Evolutionary conservation across 2,888 invertebrate species (phyloP).

Genomic region (Dione vanillae): DNA sequence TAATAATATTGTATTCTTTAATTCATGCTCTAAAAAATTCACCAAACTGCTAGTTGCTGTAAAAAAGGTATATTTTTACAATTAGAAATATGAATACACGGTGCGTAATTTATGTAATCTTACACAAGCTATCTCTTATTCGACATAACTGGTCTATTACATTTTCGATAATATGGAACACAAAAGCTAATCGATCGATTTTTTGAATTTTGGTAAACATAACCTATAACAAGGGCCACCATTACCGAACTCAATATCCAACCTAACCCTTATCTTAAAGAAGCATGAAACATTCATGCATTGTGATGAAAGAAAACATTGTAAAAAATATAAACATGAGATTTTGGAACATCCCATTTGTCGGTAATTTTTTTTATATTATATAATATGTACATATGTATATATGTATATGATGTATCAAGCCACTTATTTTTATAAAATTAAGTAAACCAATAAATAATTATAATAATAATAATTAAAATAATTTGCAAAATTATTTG

Average conservation of each 20-base stretch:
- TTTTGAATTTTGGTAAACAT: neutral
- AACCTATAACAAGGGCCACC: neutral
- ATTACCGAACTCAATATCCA: conserved; percentile 14
- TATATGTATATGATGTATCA: too few relatives aligned
- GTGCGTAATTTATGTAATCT: too few relatives aligned
- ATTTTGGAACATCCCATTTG: neutral
- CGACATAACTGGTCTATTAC: neutral
- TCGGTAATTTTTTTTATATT: neutral
- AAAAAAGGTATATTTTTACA: too few relatives aligned
- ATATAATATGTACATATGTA: too few relatives aligned
- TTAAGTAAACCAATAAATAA: too few relatives aligned
- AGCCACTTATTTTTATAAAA: too few relatives aligned
- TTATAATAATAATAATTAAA: too few relatives aligned
- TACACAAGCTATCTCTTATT: neutral
- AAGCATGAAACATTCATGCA: conserved; percentile 23
- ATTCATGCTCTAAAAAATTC: too few relatives aligned
- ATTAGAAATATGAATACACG: too few relatives aligned
- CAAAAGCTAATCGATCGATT: neutral
- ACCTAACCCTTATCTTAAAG: conserved; percentile 18
- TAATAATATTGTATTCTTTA: too few relatives aligned
- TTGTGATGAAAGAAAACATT: conserved; percentile 8
- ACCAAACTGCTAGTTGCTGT: too few relatives aligned
- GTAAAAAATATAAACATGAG: conserved; percentile 3
- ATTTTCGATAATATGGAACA: neutral
- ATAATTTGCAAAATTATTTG: too few relatives aligned